Percentiles rank a stretch among this genome's conserved stretches.
Conservation (phyloP, 2,797 vertebrate genomes). For the Hemitrygon akajei region DNA sequence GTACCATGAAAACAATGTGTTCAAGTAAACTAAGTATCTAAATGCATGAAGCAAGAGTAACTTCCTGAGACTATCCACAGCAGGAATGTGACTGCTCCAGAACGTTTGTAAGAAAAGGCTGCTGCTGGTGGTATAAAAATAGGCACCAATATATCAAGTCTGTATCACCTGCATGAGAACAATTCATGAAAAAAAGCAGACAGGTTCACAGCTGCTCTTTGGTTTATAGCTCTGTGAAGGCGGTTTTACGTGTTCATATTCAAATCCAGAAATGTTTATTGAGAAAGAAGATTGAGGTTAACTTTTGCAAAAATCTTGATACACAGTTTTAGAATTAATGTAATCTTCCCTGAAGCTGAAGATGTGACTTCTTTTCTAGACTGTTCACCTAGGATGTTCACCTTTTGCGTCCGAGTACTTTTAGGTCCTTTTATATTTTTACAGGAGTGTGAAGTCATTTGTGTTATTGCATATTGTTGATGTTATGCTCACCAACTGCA, state of each 20-base stretch:
- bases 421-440: neutral
- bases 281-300: neutral
- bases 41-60: neutral
- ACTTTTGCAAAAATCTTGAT: constrained; percentile 15
- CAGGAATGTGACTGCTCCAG: neutral
- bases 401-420: constrained; percentile 15
- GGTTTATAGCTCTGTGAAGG: constrained; percentile 40
- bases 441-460: neutral
- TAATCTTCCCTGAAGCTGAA: neutral
- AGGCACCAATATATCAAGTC: constrained; percentile 67
- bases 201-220: constrained; percentile 53
- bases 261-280: neutral
- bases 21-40: neutral
- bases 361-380: neutral
- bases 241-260: constrained; percentile 25
- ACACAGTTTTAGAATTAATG: neutral
- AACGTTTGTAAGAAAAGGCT: constrained; percentile 49
- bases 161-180: constrained; percentile 61
- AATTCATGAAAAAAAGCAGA: constrained; percentile 53
- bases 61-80: neutral
- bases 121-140: constrained; percentile 66
- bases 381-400: no score
- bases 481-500: constrained; percentile 45
- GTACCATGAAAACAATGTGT: neutral
- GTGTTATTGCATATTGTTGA: neutral